Evolutionary conservation across 2,888 invertebrate genomes (phyloP), one percentile per base, ranked within the genome.

Genomic region (Platycheirus albimanus): DNA sequence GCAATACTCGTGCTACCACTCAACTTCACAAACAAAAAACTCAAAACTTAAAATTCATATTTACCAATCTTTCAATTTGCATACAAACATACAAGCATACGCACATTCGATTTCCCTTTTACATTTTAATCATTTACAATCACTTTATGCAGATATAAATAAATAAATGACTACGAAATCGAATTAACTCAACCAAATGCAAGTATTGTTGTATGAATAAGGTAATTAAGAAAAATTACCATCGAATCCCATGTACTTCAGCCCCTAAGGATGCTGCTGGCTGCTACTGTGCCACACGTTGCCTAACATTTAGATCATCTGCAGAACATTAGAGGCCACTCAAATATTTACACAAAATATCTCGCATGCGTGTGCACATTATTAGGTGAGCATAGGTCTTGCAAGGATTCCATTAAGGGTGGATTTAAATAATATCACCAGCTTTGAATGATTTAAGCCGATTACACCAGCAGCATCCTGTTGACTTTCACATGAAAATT

Each of bases 271-370:
- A 58, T 47, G 74, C 1, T 45, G 43, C n/a, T n/a, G n/a, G n/a
- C n/a, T n/a, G n/a, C n/a, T n/a, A n/a, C n/a, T n/a, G n/a, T 28
- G 13, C 19, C 45, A 45, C 19, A 69, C 58, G 58, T 66, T 54
- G 71, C 28, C 30, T 51, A 17, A 47, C 71, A 63, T 64, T 51
- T 38, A 33, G 30, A 76, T 80, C 76, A 69, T 71, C 20, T 38
- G 67, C 72, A 52, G 19, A 79, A 43, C 56, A 83, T 69, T 77
- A 63, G 64, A 72, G 69, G 72, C 43, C 83, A 70, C 64, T 78
- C 78, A 78, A 83, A 83, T 83, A 83, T 83, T 83, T 78, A 83
- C 83, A 78, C 78, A 83, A 77, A 69, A 83, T 49, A 74, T 78
- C 81, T 77, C 47, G 45, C 64, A 76, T 76, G 49, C 81, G 83